Conservation (phyloP, 2,888 invertebrate species). For the Temnothorax ravouxi region DNA sequence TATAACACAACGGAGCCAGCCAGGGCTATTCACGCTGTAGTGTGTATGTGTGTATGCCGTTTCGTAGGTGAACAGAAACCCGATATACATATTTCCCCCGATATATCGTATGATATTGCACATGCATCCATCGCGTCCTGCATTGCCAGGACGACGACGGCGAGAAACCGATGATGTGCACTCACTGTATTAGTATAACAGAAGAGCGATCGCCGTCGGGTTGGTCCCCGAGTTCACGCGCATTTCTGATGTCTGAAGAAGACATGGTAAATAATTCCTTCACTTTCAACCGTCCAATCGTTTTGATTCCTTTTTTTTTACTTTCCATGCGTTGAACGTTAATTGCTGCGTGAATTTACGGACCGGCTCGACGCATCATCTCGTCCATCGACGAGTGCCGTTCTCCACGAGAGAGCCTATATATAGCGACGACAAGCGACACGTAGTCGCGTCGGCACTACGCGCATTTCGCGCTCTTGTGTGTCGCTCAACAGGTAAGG, state of each 20-base stretch:
- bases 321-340: not conserved
- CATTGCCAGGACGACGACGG: not conserved
- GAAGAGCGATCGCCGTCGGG: not conserved
- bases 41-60: slow-evolving; percentile 35
- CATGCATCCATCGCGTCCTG: not conserved
- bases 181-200: not conserved
- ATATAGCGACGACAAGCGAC: slow-evolving; percentile 41
- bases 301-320: not conserved
- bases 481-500: slow-evolving; percentile 44
- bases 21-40: slow-evolving; percentile 9
- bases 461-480: not conserved
- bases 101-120: slow-evolving; percentile 9
- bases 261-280: not conserved
- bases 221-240: not conserved
- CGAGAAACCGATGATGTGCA: slow-evolving; percentile 10
- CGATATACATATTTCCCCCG: slow-evolving; percentile 27
- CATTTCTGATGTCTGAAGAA: not conserved
- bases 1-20: not conserved
- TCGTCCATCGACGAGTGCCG: slow-evolving; percentile 16
- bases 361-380: not conserved
- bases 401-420: slow-evolving; percentile 31
- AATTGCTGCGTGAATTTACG: slow-evolving; percentile 4
- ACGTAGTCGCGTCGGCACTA: slow-evolving; percentile 23
- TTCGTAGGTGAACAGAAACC: slow-evolving; percentile 46
- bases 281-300: not conserved